phyloP scores from a whole-genome alignment of 2,113 vertebrate genomes.

The Phyllopteryx taeniolatus region DNA sequence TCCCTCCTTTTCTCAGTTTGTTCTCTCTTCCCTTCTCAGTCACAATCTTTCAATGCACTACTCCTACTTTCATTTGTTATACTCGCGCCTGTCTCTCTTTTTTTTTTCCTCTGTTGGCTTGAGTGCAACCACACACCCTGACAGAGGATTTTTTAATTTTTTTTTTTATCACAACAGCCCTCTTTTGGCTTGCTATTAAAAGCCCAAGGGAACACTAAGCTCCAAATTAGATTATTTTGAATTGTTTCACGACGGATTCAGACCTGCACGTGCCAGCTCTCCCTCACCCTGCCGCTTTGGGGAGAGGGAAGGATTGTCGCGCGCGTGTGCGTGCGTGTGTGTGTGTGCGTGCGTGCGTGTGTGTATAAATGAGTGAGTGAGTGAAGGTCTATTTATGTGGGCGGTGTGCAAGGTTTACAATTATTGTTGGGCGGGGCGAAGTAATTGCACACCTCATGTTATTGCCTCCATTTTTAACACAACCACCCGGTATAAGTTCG shows the following conservation, averaged over 20 bases:
- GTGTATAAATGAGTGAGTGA: not conserved
- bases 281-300: not conserved
- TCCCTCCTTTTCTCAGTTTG: conserved; percentile 30
- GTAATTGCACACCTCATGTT: conserved; percentile 5
- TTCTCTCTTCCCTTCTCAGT: conserved; percentile 12
- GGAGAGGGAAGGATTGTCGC: not conserved
- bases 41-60: conserved; percentile 17
- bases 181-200: conserved; percentile 41
- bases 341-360: too few species aligned
- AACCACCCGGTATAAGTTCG: not conserved
- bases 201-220: conserved; percentile 19
- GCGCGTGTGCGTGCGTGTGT: too few species aligned
- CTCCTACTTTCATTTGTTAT: conserved; percentile 24
- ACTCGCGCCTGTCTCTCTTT: conserved; percentile 29
- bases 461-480: not conserved
- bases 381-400: conserved; percentile 11
- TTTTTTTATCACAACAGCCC: conserved; percentile 16
- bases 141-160: conserved; percentile 12
- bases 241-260: conserved; percentile 28
- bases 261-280: conserved; percentile 9
- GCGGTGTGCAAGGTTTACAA: conserved; percentile 13
- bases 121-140: conserved; percentile 32
- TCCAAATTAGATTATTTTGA: conserved; percentile 44
- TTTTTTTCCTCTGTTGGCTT: conserved; percentile 35
- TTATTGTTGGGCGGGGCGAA: not conserved